Evolutionary conservation across 2,888 invertebrate genomes (phyloP), one percentile per base, ranked within the genome.

Genomic region (Campopleginae sp.): DNA sequence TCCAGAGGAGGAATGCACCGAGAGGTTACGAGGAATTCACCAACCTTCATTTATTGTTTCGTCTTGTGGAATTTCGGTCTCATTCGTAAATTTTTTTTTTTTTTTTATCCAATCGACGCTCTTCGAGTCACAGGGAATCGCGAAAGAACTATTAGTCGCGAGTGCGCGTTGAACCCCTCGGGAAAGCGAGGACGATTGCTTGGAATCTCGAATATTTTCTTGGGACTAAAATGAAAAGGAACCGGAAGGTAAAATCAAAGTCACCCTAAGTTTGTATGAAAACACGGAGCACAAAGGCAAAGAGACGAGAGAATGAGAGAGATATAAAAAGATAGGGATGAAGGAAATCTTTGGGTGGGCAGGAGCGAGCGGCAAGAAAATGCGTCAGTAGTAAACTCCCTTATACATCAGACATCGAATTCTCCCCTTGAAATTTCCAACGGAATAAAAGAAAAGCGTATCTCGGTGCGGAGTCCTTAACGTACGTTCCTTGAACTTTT

Each of bases 1-100:
- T 82, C 68, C 82, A 83, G 77, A 84, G 71, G 79, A 77, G 77
- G 65, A 76, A 84, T 66, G 83, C 72, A 74, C 85, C 84, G 58
- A 58, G 58, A 58, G 58, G 27, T 58, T 58, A 6, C 27, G 14
- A 58, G 27, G 58, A 27, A 58, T 58, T 78, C 63, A 71, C 63
- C 33, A 65, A 19, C n/a, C 58, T 58, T 58, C 14, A 12, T 38
- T 38, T n/a, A n/a, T 58, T 27, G 1, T 27, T 27, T 58, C 27
- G 12, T 58, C 10, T 1, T 12, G 23, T 58, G 27, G 27, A 58
- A 23, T 27, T 58, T 27, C 27, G 58, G 58, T 14, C 27, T 27
- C 27, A 1, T 58, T 38, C n/a, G 63, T 66, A 38, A 72, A 77
- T 79, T 75, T 80, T 77, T 82, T 61, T 46, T 82, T 78, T 86